Evolutionary conservation across 2,797 vertebrate genomes (phyloP).

Genomic region (Fundulus diaphanus): DNA sequence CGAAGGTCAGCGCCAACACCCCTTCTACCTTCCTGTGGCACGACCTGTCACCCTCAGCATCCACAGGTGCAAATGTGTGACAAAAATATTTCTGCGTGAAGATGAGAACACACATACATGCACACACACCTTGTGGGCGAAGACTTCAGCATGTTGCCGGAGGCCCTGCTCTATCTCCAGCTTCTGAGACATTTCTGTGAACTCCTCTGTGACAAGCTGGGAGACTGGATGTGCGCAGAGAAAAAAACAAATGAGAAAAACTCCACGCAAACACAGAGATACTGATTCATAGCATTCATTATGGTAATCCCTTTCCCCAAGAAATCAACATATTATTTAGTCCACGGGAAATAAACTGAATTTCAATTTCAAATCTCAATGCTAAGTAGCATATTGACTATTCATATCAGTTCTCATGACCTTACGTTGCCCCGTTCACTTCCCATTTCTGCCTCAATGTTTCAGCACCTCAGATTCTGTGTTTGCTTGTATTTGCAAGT

Average conservation of each 20-base stretch:
- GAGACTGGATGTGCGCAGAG: constrained; percentile 73
- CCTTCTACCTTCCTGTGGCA: constrained; percentile 50
- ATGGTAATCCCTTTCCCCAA: background rate
- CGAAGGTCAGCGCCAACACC: constrained; percentile 56
- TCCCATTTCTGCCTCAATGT: background rate
- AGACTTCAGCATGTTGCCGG: constrained; percentile 81
- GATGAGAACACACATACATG: constrained; percentile 25
- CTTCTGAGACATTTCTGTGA: constrained; percentile 78
- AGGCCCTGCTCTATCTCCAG: constrained; percentile 85
- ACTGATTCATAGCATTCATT: background rate
- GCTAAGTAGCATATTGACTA: background rate
- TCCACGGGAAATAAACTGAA: background rate
- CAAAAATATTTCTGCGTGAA: constrained; percentile 55
- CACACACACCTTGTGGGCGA: constrained; percentile 82
- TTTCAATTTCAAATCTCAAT: background rate
- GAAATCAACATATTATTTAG: background rate
- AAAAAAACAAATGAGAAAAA: constrained; percentile 15
- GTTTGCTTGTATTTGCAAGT: background rate
- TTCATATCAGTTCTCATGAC: background rate
- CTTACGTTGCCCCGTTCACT: background rate
- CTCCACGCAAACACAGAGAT: background rate
- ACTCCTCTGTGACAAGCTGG: constrained; percentile 82
- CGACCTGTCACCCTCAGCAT: constrained; percentile 64
- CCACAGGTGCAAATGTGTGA: constrained; percentile 64
- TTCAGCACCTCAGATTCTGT: background rate